Base-by-base conservation (phyloP, 1,140 invertebrate species). In the Chrysoperla carnea region DNA sequence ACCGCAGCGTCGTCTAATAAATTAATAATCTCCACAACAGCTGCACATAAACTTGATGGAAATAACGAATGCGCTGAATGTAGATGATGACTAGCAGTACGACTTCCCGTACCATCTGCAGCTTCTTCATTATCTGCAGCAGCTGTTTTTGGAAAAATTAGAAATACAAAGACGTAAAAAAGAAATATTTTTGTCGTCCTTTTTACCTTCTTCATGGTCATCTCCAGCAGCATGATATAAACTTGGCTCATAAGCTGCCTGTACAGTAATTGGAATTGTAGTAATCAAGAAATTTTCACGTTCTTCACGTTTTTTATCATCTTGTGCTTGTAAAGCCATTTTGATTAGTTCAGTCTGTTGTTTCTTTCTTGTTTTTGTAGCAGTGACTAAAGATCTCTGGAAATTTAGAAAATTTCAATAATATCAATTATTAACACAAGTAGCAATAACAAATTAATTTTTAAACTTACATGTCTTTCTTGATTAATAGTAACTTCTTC, bases 401-500 rank as follows among this genome's bases (percentile, higher is more conserved):
- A 65, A 64, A 53, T 47, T 50, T 41, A 49, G 35, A 51, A 11
- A 31, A 31, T 11, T 31, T 31, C n/a, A n/a, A n/a, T n/a, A n/a
- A n/a, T n/a, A 31, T 31, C 11, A 11, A 31, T 7, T 7, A 31
- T 31, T 31, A 31, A 31, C 6, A 31, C 29, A 33, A 33, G 4
- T 33, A 6, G 6, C 4, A 33, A 11, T 33, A 6, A 6, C 8
- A 33, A 9, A 33, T 6, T 11, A 11, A 33, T 33, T 33, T 2
- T 33, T 9, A 40, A 40, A 65, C 81, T 80, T 70, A 95, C 90
- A 61, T 95, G 87, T 66, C 91, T 78, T 57, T 98, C 93, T 62
- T 99, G 92, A 65, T 93, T 97, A n/a, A 98, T 76, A 0, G 93
- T 94, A 43, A 98, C 91, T 69, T 98, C 94, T 69, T 99, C 93